A percentile compares a stretch with the other conserved stretches of the same genome.
phyloP scores from a whole-genome alignment of 2,797 vertebrate species.

The Falco novaeseelandiae region DNA sequence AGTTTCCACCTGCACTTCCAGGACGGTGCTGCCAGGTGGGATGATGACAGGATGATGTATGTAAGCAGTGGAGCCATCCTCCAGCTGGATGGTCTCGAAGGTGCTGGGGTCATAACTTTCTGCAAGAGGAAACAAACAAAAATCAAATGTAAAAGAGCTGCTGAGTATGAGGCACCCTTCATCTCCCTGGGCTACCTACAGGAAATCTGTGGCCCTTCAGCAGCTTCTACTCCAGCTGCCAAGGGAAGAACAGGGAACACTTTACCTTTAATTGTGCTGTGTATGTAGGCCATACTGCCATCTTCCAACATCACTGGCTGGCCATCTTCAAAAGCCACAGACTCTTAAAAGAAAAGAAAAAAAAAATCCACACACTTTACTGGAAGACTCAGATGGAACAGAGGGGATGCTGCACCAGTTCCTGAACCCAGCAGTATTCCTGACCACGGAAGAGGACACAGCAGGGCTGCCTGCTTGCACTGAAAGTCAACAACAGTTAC shows the following conservation, averaged over 20 bases:
- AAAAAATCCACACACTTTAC: neutral
- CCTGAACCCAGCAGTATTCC: neutral
- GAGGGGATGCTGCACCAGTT: neutral
- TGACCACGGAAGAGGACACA: neutral
- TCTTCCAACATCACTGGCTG: conserved; percentile 82
- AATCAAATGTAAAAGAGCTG: neutral
- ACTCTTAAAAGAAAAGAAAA: conserved; percentile 68
- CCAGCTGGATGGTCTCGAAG: conserved; percentile 80
- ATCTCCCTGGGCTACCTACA: neutral
- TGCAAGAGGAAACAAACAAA: conserved; percentile 33
- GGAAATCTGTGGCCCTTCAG: neutral
- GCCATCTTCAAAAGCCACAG: conserved; percentile 80
- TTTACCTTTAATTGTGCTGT: conserved; percentile 79
- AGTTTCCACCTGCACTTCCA: conserved; percentile 75
- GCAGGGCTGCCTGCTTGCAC: neutral
- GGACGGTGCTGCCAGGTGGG: conserved; percentile 67
- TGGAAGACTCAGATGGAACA: neutral
- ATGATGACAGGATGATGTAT: conserved; percentile 75
- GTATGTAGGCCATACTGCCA: conserved; percentile 81
- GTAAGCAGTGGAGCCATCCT: conserved; percentile 83
- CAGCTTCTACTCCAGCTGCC: neutral
- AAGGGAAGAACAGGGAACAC: neutral
- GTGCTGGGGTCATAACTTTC: conserved; percentile 77
- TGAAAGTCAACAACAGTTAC: neutral
- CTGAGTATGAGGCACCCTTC: neutral